Percentiles rank a stretch among this genome's conserved stretches.
These are phyloP conservation scores for Heterohyrax brucei DNA, from an alignment of 2,797 vertebrate genomes.

Conservation along the genomic window DNA sequence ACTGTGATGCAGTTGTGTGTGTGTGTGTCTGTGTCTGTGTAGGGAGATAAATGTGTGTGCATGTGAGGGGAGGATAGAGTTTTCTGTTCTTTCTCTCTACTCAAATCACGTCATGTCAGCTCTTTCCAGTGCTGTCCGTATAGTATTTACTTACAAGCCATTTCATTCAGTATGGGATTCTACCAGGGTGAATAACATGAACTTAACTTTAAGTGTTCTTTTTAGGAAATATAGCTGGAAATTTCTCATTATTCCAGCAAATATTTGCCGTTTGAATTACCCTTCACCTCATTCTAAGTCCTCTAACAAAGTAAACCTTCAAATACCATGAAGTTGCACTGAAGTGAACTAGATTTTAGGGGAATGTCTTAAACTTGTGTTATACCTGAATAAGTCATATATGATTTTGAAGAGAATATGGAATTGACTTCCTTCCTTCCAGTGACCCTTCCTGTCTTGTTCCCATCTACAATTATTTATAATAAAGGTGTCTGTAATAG, in stretches of 20 bases:
- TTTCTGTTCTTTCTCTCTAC: not conserved
- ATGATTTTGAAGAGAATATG: slow-evolving; percentile 54
- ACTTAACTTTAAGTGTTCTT: slow-evolving; percentile 50
- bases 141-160: slow-evolving; percentile 24
- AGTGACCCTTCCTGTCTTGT: slow-evolving; percentile 29
- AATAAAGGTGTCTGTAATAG: slow-evolving; percentile 8
- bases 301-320: slow-evolving; percentile 43
- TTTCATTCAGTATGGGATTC: slow-evolving; percentile 34
- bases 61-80: not conserved
- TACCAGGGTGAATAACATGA: not conserved
- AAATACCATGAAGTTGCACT: slow-evolving; percentile 15
- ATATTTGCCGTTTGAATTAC: slow-evolving; percentile 56
- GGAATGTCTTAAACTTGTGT: slow-evolving; percentile 12
- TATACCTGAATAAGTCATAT: not conserved
- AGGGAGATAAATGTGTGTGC: not conserved
- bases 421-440: slow-evolving; percentile 26
- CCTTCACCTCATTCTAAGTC: slow-evolving; percentile 30
- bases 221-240: slow-evolving; percentile 62
- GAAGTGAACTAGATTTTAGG: slow-evolving; percentile 55
- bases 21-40: not conserved
- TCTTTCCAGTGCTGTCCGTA: not conserved
- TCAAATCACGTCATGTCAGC: not conserved
- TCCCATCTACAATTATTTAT: not conserved
- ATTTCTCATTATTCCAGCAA: slow-evolving; percentile 57
- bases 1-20: not conserved